These are phyloP conservation scores for Chaetura pelagica DNA, from an alignment of 2,113 vertebrate species.

Conservation along the genomic window DNA sequence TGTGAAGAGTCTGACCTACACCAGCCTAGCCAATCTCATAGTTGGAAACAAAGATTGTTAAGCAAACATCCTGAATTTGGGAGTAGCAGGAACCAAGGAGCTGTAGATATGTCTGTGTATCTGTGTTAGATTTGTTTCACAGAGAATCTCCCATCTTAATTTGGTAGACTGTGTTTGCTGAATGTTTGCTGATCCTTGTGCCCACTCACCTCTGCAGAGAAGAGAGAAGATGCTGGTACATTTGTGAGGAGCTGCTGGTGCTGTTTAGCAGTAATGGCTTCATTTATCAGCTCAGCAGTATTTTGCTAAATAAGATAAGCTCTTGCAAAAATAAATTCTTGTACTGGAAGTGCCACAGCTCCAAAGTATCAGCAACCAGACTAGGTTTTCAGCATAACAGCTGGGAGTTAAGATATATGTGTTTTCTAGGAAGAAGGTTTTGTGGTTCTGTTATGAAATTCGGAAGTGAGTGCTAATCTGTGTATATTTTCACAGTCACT, in stretches of 20 bases:
- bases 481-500: not conserved
- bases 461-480: not conserved
- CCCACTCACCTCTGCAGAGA: not conserved
- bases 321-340: not conserved
- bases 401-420: accelerated
- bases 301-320: not conserved
- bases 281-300: not conserved
- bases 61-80: not conserved
- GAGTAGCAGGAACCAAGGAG: not conserved
- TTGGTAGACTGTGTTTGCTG: not conserved
- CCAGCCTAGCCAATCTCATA: not conserved
- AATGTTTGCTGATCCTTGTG: not conserved
- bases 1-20: not conserved
- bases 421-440: not conserved
- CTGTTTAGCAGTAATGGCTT: not conserved
- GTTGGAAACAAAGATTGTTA: not conserved
- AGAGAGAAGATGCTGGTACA: not conserved
- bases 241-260: not conserved
- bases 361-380: not conserved
- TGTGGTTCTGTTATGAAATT: not conserved
- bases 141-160: not conserved
- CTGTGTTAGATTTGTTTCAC: not conserved
- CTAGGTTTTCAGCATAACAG: accelerated
- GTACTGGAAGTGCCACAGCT: not conserved
- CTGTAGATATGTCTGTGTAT: not conserved